Conservation (phyloP, 35 echinoderm and acorn worm species). For the Lytechinus variegatus region DNA sequence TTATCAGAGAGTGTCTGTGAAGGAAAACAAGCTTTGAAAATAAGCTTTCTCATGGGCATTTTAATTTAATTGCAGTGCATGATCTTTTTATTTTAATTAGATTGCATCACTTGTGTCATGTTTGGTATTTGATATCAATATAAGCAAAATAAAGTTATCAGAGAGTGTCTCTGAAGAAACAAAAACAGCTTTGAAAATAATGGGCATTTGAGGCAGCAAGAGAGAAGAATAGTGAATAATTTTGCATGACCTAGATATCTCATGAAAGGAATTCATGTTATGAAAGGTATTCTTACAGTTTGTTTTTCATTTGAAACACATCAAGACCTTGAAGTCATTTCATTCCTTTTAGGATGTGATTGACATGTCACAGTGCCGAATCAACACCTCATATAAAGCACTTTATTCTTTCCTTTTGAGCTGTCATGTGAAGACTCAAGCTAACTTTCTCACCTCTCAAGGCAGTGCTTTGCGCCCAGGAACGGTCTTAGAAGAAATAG, state of each 20-base stretch:
- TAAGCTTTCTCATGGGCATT: background rate
- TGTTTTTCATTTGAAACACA: background rate
- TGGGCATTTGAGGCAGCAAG: background rate
- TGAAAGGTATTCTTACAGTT: background rate
- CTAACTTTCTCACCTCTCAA: background rate
- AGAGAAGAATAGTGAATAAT: background rate
- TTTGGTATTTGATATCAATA: background rate
- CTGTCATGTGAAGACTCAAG: background rate
- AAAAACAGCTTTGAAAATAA: background rate
- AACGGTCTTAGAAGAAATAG: background rate
- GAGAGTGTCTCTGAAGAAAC: background rate
- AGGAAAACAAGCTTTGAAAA: background rate
- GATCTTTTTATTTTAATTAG: background rate
- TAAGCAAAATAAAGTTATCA: background rate
- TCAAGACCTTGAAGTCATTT: background rate
- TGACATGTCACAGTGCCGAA: background rate
- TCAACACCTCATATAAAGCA: background rate
- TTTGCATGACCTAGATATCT: background rate
- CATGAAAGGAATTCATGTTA: background rate
- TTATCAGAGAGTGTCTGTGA: background rate
- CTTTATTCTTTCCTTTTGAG: background rate
- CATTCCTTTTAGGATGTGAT: background rate
- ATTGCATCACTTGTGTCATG: background rate
- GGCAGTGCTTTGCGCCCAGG: background rate
- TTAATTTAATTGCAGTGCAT: background rate